Conservation (phyloP, 2,797 vertebrate genomes). For the Gouania willdenowi region DNA sequence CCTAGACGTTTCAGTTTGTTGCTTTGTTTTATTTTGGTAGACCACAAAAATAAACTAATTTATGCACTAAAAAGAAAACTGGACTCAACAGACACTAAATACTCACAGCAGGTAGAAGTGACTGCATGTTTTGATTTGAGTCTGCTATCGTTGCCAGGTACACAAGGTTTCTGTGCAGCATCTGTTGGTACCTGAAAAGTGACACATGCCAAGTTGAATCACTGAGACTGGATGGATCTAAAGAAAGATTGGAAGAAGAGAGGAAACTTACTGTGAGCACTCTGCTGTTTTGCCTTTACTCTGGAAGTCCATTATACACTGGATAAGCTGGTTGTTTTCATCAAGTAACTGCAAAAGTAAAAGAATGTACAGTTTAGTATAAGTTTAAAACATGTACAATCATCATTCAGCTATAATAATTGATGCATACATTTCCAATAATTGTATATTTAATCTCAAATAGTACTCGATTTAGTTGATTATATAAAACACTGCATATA, state of each 20-base stretch:
- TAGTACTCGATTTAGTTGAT: no score
- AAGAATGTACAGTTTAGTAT: neutral
- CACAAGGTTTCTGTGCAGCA: slow-evolving; percentile 98
- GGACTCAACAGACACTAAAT: slow-evolving; percentile 17
- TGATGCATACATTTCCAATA: no score
- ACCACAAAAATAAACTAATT: no score
- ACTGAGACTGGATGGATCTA: neutral
- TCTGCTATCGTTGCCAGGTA: slow-evolving; percentile 99
- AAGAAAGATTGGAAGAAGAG: neutral
- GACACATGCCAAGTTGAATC: slow-evolving; percentile 1
- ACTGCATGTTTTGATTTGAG: slow-evolving; percentile 99
- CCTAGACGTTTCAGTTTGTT: no score
- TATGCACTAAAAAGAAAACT: no score
- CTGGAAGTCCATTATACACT: slow-evolving; percentile 99
- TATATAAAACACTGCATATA: no score
- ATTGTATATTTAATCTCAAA: no score
- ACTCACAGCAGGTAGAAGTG: slow-evolving; percentile 97
- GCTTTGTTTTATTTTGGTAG: no score
- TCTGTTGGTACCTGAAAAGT: slow-evolving; percentile 90
- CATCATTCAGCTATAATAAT: no score
- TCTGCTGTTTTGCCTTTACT: slow-evolving; percentile 98
- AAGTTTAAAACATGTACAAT: no score
- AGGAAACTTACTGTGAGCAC: slow-evolving; percentile 93
- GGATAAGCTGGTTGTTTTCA: slow-evolving; percentile 99
- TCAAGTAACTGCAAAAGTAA: slow-evolving; percentile 86